Evolutionary conservation across 2,888 invertebrate species (phyloP).

Genomic region (Seira ritae): DNA sequence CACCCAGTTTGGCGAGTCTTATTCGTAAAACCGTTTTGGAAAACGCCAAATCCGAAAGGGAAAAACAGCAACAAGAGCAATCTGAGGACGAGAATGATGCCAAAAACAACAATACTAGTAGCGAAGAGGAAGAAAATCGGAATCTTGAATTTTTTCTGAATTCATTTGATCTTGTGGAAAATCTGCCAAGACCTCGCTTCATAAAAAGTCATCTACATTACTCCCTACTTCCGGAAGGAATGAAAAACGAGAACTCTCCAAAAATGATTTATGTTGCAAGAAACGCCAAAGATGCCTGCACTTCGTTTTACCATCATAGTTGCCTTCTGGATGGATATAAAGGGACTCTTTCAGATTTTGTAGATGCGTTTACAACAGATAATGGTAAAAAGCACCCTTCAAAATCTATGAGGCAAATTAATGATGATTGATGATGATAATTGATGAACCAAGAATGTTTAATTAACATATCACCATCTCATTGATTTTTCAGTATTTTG

Average conservation of each 20-base stretch:
- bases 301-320: slow-evolving; percentile 89
- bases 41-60: slow-evolving; percentile 30
- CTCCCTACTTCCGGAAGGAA: slow-evolving; percentile 72
- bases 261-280: slow-evolving; percentile 90
- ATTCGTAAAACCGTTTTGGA: slow-evolving; percentile 41
- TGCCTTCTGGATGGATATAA: slow-evolving; percentile 81
- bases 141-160: slow-evolving; percentile 56
- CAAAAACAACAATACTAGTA: not conserved
- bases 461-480: not conserved
- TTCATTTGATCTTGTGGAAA: slow-evolving; percentile 59
- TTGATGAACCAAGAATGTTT: not conserved
- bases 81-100: not conserved
- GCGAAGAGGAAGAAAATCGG: slow-evolving; percentile 16
- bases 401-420: not conserved
- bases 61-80: not conserved
- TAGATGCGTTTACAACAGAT: slow-evolving; percentile 80
- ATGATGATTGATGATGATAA: too few species aligned
- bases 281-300: slow-evolving; percentile 90
- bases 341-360: slow-evolving; percentile 79
- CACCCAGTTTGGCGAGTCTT: slow-evolving; percentile 52
- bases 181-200: slow-evolving; percentile 71
- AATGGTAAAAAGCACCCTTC: slow-evolving; percentile 59
- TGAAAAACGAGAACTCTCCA: slow-evolving; percentile 56
- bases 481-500: slow-evolving; percentile 82
- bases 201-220: slow-evolving; percentile 75